These are phyloP conservation scores for Lucinisca nassula DNA, from an alignment of 2,888 invertebrate species.

Conservation along the genomic window DNA sequence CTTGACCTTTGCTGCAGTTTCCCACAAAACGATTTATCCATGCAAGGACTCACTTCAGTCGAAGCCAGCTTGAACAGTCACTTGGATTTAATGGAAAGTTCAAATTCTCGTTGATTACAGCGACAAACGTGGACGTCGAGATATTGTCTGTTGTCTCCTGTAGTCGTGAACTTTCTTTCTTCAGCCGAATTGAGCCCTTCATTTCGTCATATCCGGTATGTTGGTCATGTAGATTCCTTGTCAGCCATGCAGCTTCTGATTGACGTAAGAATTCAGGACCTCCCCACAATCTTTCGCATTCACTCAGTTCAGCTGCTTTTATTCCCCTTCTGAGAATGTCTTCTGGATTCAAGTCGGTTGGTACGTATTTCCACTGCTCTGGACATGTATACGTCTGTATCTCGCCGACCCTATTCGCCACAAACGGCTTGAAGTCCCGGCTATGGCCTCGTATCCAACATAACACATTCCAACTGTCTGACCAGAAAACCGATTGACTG, in stretches of 20 bases:
- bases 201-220: no score
- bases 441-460: conserved; percentile 51
- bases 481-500: not conserved
- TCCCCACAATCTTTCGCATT: conserved; percentile 30
- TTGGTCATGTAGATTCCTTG: not conserved
- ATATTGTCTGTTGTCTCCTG: no score
- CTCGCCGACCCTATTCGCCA: no score
- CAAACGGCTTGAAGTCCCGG: no score
- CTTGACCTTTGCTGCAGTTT: no score
- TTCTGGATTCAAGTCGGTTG: conserved; percentile 14
- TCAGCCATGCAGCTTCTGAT: conserved; percentile 12
- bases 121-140: no score
- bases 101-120: no score
- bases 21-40: conserved; percentile 38
- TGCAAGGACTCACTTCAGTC: conserved; percentile 10
- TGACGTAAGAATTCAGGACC: conserved; percentile 46
- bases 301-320: not conserved
- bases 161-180: no score
- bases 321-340: conserved; percentile 13
- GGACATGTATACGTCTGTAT: conserved; percentile 53
- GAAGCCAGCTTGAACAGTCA: no score
- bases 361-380: conserved; percentile 45
- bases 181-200: no score
- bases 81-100: no score
- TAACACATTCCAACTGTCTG: no score